Conservation (phyloP, 2,888 invertebrate species). For the Lepidocyrtoides sp. region DNA sequence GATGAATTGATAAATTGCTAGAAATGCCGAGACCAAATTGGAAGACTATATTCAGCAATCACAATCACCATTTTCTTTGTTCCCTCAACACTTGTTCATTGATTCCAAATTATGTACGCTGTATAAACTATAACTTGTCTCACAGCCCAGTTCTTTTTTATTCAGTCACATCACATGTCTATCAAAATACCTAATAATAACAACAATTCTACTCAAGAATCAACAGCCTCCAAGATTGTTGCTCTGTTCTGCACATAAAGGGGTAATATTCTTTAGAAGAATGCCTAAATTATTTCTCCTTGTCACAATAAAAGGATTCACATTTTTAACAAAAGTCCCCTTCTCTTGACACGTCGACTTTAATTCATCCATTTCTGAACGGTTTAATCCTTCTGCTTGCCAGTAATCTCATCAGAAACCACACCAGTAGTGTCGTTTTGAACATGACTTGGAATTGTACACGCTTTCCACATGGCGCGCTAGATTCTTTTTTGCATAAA, state of each 20-base stretch:
- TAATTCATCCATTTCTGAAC: constrained; percentile 8
- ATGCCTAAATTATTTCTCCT: constrained; percentile 26
- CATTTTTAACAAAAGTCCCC: constrained; percentile 52
- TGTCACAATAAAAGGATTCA: constrained; percentile 44
- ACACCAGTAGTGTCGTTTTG: background rate
- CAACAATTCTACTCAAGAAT: background rate
- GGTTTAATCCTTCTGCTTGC: constrained; percentile 42
- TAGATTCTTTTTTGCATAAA: constrained; percentile 33
- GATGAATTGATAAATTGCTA: constrained; percentile 68
- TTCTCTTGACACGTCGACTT: constrained; percentile 32
- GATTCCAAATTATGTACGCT: no score
- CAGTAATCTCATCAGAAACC: constrained; percentile 26
- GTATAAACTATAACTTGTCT: no score
- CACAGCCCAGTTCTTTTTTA: no score
- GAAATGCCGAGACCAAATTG: constrained; percentile 67
- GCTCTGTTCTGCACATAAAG: background rate
- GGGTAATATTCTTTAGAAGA: background rate
- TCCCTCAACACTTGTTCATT: background rate
- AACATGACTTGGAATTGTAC: constrained; percentile 46
- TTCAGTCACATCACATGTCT: no score
- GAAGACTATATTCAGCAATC: constrained; percentile 37
- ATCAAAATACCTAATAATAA: background rate
- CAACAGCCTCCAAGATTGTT: background rate
- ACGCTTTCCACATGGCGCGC: constrained; percentile 60
- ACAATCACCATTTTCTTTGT: constrained; percentile 24